Percentiles rank a stretch among this genome's conserved stretches.
These are phyloP conservation scores for Himalopsyche tibetana DNA, from an alignment of 2,888 invertebrate genomes.

Conservation along the genomic window DNA sequence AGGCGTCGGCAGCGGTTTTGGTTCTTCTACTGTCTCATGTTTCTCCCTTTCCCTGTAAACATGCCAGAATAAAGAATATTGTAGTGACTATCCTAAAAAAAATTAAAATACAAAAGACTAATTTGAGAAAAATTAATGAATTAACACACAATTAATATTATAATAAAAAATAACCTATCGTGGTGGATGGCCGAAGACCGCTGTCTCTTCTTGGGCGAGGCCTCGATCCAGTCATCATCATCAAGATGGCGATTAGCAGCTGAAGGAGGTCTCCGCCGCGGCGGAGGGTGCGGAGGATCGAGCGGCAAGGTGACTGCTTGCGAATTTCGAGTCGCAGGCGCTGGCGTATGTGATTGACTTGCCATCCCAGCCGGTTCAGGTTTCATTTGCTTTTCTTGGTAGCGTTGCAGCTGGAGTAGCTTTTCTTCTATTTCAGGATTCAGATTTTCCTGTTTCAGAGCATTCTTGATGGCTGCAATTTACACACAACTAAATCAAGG, in stretches of 20 bases:
- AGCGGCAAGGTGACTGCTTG: neutral
- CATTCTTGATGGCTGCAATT: conserved; percentile 89
- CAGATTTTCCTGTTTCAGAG: conserved; percentile 92
- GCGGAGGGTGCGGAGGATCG: conserved; percentile 56
- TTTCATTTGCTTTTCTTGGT: conserved; percentile 88
- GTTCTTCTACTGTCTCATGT: conserved; percentile 50
- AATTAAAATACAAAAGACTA: no score
- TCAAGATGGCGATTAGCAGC: conserved; percentile 69
- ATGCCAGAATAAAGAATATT: neutral
- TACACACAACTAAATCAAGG: neutral
- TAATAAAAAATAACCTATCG: conserved; percentile 57
- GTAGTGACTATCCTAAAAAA: no score
- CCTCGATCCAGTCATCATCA: conserved; percentile 74
- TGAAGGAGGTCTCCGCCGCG: conserved; percentile 69
- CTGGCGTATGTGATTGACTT: conserved; percentile 68
- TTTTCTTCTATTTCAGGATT: conserved; percentile 96
- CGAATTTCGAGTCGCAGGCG: conserved; percentile 66
- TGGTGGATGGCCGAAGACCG: conserved; percentile 56
- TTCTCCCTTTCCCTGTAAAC: conserved; percentile 43
- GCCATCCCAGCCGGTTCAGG: conserved; percentile 73
- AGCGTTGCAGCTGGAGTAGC: conserved; percentile 89
- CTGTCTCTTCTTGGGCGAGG: conserved; percentile 67
- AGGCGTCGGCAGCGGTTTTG: conserved; percentile 21
- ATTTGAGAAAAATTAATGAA: no score
- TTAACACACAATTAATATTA: no score